Conservation (phyloP, 2,888 invertebrate genomes). For the Hypolimnas misippus region DNA sequence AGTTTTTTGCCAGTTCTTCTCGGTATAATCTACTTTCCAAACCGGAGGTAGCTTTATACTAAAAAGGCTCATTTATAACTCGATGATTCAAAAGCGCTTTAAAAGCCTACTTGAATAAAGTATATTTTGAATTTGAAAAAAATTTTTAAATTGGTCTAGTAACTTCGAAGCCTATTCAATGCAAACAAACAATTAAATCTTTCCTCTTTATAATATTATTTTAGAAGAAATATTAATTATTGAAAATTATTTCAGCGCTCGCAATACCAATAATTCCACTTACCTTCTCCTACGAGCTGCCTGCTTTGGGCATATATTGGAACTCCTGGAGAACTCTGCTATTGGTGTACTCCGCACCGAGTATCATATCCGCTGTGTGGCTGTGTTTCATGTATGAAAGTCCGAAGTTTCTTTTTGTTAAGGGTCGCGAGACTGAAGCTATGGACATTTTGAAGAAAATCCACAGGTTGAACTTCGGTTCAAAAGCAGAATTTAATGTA, state of each 20-base stretch:
- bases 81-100: too few relatives aligned
- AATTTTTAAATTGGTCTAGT: too few relatives aligned
- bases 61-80: too few relatives aligned
- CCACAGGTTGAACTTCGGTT: conserved; percentile 57
- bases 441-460: conserved; percentile 66
- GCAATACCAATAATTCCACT: conserved; percentile 86
- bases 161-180: too few relatives aligned
- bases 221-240: background rate
- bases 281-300: conserved; percentile 55
- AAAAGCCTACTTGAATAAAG: too few relatives aligned
- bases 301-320: conserved; percentile 69
- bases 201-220: too few relatives aligned
- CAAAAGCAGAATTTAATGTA: conserved; percentile 56
- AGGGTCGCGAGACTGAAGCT: conserved; percentile 82
- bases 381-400: conserved; percentile 87
- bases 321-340: conserved; percentile 87
- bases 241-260: conserved; percentile 63
- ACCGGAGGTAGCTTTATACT: too few relatives aligned
- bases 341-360: conserved; percentile 86
- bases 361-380: conserved; percentile 83
- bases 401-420: conserved; percentile 88
- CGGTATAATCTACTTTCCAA: too few relatives aligned
- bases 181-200: too few relatives aligned
- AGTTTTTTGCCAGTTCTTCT: too few relatives aligned
- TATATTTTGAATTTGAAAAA: too few relatives aligned